Evolutionary conservation across 2,113 vertebrate species (phyloP).

Genomic region (Rhinolophus sinicus): DNA sequence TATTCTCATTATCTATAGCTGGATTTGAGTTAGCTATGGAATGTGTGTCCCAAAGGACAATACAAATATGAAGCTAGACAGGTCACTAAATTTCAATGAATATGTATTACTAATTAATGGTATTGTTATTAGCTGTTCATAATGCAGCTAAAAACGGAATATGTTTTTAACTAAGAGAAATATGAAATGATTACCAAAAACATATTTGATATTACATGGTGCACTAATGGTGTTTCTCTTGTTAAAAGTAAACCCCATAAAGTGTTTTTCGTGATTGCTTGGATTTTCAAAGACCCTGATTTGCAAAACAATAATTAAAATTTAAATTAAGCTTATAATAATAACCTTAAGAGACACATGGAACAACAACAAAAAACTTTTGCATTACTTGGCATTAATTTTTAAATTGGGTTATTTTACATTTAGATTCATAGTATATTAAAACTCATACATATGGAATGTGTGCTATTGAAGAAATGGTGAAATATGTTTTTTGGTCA

Average conservation of each 20-base stretch:
- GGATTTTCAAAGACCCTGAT: background rate
- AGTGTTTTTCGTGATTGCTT: conserved; percentile 55
- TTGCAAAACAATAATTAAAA: conserved; percentile 66
- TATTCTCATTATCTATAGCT: conserved; percentile 17
- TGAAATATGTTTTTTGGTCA: conserved; percentile 7
- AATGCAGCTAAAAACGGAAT: conserved; percentile 53
- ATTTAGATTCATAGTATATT: conserved; percentile 6
- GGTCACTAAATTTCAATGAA: conserved; percentile 74
- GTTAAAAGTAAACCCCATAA: conserved; percentile 23
- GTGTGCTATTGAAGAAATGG: background rate
- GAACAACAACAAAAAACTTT: background rate
- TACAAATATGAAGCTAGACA: conserved; percentile 54
- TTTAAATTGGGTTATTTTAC: background rate
- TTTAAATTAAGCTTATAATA: conserved; percentile 17
- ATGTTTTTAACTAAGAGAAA: conserved; percentile 54
- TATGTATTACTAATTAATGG: conserved; percentile 72
- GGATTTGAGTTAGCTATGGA: conserved; percentile 31
- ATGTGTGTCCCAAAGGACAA: conserved; percentile 65
- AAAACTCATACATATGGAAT: conserved; percentile 25
- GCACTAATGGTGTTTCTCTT: conserved; percentile 35
- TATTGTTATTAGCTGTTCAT: conserved; percentile 69
- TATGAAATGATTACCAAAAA: conserved; percentile 54
- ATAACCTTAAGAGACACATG: background rate
- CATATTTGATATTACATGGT: conserved; percentile 28
- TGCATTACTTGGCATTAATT: conserved; percentile 28